Conservation (phyloP, 2,888 invertebrate genomes). For the Lumbricus terrestris region DNA sequence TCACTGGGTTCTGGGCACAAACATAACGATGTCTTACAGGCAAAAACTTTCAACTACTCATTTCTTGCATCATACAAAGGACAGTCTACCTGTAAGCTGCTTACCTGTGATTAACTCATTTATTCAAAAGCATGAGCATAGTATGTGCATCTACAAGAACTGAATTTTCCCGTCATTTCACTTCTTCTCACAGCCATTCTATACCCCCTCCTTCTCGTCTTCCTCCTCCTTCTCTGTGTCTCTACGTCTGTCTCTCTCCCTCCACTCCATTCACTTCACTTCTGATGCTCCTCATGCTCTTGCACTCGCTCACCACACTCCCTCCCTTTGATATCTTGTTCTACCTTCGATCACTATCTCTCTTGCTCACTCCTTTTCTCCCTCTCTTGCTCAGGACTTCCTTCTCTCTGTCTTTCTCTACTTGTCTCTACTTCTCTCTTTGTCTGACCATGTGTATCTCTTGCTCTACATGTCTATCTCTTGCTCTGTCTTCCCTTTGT, state of each 20-base stretch:
- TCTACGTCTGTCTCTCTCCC: background rate
- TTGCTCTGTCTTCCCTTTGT: too few species aligned
- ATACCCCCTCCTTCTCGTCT: background rate
- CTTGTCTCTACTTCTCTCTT: background rate
- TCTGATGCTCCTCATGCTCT: background rate
- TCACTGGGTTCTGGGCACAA: background rate
- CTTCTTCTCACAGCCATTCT: background rate
- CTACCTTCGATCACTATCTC: background rate
- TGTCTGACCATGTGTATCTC: background rate
- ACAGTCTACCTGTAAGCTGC: background rate
- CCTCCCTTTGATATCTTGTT: background rate
- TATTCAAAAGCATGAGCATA: background rate
- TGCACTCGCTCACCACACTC: background rate
- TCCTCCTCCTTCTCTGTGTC: background rate
- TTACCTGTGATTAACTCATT: background rate
- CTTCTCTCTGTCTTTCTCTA: background rate
- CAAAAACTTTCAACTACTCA: background rate
- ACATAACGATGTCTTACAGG: background rate
- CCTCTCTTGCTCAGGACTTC: too few species aligned
- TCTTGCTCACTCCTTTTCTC: too few species aligned
- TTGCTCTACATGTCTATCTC: too few species aligned
- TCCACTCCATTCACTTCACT: background rate
- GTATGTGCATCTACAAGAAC: background rate
- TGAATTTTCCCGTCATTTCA: background rate
- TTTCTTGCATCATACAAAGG: background rate